Conservation (phyloP, 1,140 invertebrate species). For the Ctenoplectra terminalis region DNA sequence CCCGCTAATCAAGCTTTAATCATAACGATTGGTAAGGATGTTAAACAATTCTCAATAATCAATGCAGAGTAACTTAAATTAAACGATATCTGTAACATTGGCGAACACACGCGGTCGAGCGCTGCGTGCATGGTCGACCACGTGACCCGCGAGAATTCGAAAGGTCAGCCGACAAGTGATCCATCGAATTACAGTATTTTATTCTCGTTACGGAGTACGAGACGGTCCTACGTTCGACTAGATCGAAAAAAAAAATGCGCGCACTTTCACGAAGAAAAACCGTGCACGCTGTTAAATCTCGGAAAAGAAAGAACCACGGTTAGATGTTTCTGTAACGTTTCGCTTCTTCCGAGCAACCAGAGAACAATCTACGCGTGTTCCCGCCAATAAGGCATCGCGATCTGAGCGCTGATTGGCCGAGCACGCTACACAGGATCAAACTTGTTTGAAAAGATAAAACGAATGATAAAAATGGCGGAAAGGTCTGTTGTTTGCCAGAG, state of each 20-base stretch:
- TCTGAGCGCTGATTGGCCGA: not conserved
- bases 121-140: slow-evolving; percentile 48
- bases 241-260: not conserved
- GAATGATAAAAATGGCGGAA: not conserved
- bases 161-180: slow-evolving; percentile 61
- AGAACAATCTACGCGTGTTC: not conserved
- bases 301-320: not conserved
- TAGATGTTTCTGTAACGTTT: not conserved
- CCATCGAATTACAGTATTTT: slow-evolving; percentile 12
- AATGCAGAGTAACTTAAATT: slow-evolving; percentile 15
- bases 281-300: too few species aligned
- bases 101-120: slow-evolving; percentile 18
- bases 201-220: too few species aligned
- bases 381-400: slow-evolving; percentile 6
- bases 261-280: not conserved
- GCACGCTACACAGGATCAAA: not conserved
- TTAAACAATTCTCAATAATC: not conserved
- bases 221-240: too few species aligned
- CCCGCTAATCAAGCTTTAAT: too few species aligned
- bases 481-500: not conserved
- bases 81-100: slow-evolving; percentile 6
- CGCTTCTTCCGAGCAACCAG: not conserved
- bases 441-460: not conserved
- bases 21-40: too few species aligned
- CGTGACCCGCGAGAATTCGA: slow-evolving; percentile 39